Evolutionary conservation across 1,140 invertebrate species (phyloP).

Genomic region (Zaprionus taronus): DNA sequence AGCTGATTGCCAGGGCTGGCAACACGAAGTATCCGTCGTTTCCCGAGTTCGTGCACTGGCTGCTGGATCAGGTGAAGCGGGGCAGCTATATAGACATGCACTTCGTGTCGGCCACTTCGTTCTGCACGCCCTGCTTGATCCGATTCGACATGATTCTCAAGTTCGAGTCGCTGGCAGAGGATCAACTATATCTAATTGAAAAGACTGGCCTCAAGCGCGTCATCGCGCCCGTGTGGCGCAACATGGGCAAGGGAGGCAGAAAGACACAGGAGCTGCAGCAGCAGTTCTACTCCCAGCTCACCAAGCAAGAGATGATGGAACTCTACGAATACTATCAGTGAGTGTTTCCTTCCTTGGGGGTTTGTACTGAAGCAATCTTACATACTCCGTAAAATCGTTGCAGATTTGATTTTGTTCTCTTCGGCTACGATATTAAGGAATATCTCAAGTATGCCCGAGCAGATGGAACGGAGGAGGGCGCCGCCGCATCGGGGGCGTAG

Average conservation of each 20-base stretch:
- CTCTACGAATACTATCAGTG: slow-evolving; percentile 93
- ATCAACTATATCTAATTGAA: slow-evolving; percentile 93
- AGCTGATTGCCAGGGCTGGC: slow-evolving; percentile 48
- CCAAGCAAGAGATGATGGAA: slow-evolving; percentile 89
- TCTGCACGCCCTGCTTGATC: slow-evolving; percentile 95
- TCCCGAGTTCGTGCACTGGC: slow-evolving; percentile 91
- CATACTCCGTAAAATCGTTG: slow-evolving; percentile 62
- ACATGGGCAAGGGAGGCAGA: slow-evolving; percentile 89
- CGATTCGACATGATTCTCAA: slow-evolving; percentile 94
- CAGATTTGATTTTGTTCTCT: slow-evolving; percentile 93
- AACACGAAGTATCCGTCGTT: slow-evolving; percentile 89
- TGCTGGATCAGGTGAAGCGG: slow-evolving; percentile 88
- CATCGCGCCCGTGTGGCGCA: slow-evolving; percentile 92
- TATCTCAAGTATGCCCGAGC: slow-evolving; percentile 88
- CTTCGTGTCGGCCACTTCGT: slow-evolving; percentile 93
- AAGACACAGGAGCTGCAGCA: slow-evolving; percentile 89
- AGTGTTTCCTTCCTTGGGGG: slow-evolving; percentile 36
- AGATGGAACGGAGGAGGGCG: slow-evolving; percentile 80
- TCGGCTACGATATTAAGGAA: slow-evolving; percentile 91
- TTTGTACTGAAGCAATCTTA: not conserved
- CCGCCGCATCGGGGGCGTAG: slow-evolving; percentile 48
- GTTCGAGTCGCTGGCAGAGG: slow-evolving; percentile 94
- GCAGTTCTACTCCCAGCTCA: slow-evolving; percentile 91
- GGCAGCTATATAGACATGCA: slow-evolving; percentile 93
- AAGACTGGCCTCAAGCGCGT: slow-evolving; percentile 90